Base-by-base conservation (phyloP, 2,797 vertebrate species). In the Tauraco hartlaubi region DNA sequence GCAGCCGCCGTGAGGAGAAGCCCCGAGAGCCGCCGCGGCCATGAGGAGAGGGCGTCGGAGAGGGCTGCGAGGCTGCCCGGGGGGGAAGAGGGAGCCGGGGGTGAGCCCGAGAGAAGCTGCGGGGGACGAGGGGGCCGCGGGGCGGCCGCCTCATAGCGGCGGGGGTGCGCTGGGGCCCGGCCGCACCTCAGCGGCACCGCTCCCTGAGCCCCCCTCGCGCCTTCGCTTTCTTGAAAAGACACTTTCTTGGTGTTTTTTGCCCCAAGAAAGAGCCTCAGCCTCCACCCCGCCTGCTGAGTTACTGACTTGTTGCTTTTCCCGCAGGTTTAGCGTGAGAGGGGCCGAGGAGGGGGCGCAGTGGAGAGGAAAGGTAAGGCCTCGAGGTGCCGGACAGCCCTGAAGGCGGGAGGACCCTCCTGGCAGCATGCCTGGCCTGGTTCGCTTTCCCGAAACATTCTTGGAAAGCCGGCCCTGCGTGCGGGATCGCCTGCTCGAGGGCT, bases 321-420 rank as follows among this genome's bases (percentile, higher is more conserved):
- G 39, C 81, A 94, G 88, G 77, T 89, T 68, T 91, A 88, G 49
- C 3, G 19, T 22, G 23, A 64, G 58, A n/a, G n/a, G 43, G 66
- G 33, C 63, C 51, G 48, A 83, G 85, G 77, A 89, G 54, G 71
- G 85, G 46, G 33, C 33, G 2, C 73, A 20, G 63, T 37, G 6
- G 68, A 73, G 62, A 76, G 77, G 81, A 77, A 35, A 93, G 95
- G 91, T 94, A 83, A 93, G 88, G 76, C 31, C 62, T 90, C 3
- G 29, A 54, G 61, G 67, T 9, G 12, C 43, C 7, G 19, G 33
- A 37, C 51, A 11, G 12, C 66, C 29, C 29, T 31, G 44, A 6
- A 31, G 29, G 44, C 31, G 54, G 1, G 18, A 39, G 2, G 1
- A 11, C 8, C 3, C 15, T 29, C 29, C n/a, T 9, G 5, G 12